phyloP scores from a whole-genome alignment of 1,140 invertebrate genomes.

The Mylabris phalerata region DNA sequence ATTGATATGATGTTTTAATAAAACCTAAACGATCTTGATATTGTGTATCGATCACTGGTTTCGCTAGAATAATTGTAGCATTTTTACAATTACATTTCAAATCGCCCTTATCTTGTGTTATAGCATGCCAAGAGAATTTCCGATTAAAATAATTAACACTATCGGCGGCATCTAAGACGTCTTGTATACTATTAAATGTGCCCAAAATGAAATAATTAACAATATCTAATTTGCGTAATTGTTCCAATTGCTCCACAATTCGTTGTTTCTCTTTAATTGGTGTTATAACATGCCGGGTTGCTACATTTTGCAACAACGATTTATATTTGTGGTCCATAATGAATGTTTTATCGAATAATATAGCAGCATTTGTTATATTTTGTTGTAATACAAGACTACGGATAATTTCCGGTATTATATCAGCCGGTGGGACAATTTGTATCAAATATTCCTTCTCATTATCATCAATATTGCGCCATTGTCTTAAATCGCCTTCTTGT shows the following conservation, averaged over 20 bases:
- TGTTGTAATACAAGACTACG: conserved; percentile 70
- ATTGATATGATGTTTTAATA: conserved; percentile 60
- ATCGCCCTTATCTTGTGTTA: conserved; percentile 61
- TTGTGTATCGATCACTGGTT: conserved; percentile 54
- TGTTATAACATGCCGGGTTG: conserved; percentile 76
- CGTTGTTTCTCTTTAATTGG: conserved; percentile 49
- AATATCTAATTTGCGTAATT: conserved; percentile 72
- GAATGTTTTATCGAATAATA: conserved; percentile 73
- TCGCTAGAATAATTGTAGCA: conserved; percentile 59
- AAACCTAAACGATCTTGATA: conserved; percentile 56
- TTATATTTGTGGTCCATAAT: conserved; percentile 91
- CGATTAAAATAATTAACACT: conserved; percentile 36
- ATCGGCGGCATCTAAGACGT: conserved; percentile 50
- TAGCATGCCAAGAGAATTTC: conserved; percentile 58
- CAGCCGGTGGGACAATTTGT: conserved; percentile 73
- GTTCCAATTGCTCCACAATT: conserved; percentile 58
- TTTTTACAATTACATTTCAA: conserved; percentile 61
- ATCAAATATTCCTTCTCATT: conserved; percentile 65
- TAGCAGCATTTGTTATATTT: conserved; percentile 85
- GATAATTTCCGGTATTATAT: conserved; percentile 73
- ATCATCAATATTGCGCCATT: conserved; percentile 64
- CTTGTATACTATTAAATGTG: conserved; percentile 59
- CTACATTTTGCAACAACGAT: conserved; percentile 77
- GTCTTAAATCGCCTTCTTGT: conserved; percentile 68
- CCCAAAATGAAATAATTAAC: conserved; percentile 83